Evolutionary conservation across 2,888 invertebrate species (phyloP), one percentile per base, ranked within the genome.

Genomic region (Lamproptera curius): DNA sequence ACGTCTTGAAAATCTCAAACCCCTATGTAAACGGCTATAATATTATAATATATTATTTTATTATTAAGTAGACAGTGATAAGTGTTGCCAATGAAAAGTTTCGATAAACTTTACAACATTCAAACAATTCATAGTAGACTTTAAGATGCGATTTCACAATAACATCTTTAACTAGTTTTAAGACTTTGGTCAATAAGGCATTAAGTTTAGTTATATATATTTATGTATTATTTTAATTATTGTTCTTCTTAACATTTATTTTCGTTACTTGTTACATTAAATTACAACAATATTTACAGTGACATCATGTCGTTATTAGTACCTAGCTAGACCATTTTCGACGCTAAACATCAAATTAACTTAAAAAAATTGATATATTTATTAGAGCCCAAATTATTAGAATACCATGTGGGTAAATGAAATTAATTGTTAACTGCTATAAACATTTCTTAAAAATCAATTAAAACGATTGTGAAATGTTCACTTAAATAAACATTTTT

Each of bases 171-270:
- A 83, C 84, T 87, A 87, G 86, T 85, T 85, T 85, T 84, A 82
- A 85, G 86, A 86, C 86, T 86, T 87, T 87, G 87, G 87, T 87
- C 87, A 87, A 85, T 87, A 87, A 87, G 87, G 87, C 87, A 86
- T 85, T 85, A 87, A 86, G 84, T 86, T 86, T 83, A 84, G 85
- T 85, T 84, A 83, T 81, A 83, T 81, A 5, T 6, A 73, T 65
- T 74, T 77, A 60, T 76, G 69, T 68, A 76, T 72, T 60, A 50
- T 33, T 84, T 85, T 85, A 84, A 85, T 86, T 86, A 85, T 85
- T 87, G 85, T 85, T 87, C 85, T 84, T 65, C 81, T 82, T 82
- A 83, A 67, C 11, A 73, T 76, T 77, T 80, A 76, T 68, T 73
- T 74, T 83, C 77, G 79, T 76, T 82, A 81, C 67, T 76, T 70